phyloP scores from a whole-genome alignment of 2,888 invertebrate species.

The Crepidodera aurea region DNA sequence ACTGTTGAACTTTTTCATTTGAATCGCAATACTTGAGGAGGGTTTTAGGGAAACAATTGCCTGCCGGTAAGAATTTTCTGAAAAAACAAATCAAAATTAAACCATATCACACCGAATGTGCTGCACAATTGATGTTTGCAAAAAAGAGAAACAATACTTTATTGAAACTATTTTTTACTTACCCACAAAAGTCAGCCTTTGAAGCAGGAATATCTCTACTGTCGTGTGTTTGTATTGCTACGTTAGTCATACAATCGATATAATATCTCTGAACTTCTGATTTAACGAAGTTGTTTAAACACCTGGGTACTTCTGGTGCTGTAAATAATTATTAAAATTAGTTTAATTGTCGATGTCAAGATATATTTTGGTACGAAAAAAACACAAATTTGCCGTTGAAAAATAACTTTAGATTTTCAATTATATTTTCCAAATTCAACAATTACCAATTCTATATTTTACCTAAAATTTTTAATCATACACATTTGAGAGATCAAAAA shows the following conservation, averaged over 20 bases:
- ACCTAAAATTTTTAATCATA: too few species aligned
- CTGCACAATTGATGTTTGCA: too few species aligned
- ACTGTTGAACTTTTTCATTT: slow-evolving; percentile 15
- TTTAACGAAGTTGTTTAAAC: not conserved
- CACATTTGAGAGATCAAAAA: too few species aligned
- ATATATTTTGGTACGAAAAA: not conserved
- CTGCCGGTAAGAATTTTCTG: slow-evolving; percentile 28
- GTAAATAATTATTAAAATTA: not conserved
- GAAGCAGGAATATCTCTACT: not conserved
- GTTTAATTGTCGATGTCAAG: not conserved
- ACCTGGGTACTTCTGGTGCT: not conserved
- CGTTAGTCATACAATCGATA: not conserved
- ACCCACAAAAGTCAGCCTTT: slow-evolving; percentile 7
- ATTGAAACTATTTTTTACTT: not conserved
- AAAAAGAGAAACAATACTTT: too few species aligned
- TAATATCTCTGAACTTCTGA: not conserved
- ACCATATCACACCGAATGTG: too few species aligned
- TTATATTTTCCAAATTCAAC: too few species aligned
- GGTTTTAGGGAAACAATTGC: slow-evolving; percentile 27
- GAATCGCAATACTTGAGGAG: slow-evolving; percentile 15
- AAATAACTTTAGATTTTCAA: too few species aligned
- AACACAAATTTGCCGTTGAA: not conserved
- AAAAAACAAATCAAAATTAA: slow-evolving; percentile 10
- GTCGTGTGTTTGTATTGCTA: not conserved
- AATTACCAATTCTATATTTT: too few species aligned